phyloP scores from a whole-genome alignment of 2,797 vertebrate genomes.

The Novumbra hubbsi region DNA sequence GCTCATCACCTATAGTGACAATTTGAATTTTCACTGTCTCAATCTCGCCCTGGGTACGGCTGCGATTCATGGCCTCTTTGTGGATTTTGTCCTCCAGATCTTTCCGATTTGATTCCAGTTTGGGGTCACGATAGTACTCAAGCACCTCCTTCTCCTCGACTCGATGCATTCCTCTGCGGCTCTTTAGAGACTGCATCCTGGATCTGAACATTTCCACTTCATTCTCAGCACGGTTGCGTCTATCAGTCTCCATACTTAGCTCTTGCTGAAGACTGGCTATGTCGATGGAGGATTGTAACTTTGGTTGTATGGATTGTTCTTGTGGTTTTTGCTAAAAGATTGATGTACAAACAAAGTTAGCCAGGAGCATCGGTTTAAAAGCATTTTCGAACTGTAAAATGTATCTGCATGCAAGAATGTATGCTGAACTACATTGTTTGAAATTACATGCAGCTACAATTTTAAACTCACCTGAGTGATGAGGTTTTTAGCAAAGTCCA shows the following conservation, averaged over 20 bases:
- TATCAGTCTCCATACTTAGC: conserved; percentile 80
- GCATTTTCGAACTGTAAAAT: background rate
- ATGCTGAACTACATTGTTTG: background rate
- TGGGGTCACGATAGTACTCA: conserved; percentile 89
- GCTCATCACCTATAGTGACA: conserved; percentile 69
- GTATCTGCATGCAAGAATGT: too few relatives aligned
- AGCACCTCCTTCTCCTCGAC: conserved; percentile 91
- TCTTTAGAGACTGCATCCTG: conserved; percentile 82
- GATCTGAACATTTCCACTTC: conserved; percentile 78
- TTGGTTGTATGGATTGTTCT: conserved; percentile 65
- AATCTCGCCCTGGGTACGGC: conserved; percentile 74
- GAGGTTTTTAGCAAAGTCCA: conserved; percentile 84
- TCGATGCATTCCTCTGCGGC: conserved; percentile 85
- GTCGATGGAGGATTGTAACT: conserved; percentile 22
- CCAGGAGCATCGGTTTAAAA: background rate
- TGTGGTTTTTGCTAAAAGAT: conserved; percentile 82
- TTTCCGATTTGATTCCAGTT: conserved; percentile 76
- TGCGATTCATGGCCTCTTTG: conserved; percentile 72
- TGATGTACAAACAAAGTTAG: too few relatives aligned
- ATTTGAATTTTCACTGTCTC: conserved; percentile 74
- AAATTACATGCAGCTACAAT: background rate
- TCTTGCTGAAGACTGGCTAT: conserved; percentile 69
- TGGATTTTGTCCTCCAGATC: conserved; percentile 72
- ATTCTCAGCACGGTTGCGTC: conserved; percentile 66
- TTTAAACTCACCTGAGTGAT: conserved; percentile 76